These are phyloP conservation scores for Druceiella hillmani DNA, from an alignment of 2,888 invertebrate species.

Conservation along the genomic window DNA sequence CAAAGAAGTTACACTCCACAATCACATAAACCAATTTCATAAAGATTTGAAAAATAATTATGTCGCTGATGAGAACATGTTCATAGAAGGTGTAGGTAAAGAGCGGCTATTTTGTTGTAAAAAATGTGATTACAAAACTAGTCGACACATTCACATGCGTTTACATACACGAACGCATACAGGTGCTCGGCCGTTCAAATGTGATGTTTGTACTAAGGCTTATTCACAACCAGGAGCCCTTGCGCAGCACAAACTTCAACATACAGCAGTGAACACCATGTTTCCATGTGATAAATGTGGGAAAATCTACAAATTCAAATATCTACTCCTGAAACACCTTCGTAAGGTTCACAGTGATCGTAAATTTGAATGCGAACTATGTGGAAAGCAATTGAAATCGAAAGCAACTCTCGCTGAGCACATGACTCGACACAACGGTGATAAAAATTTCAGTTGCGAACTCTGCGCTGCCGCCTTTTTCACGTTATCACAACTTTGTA, in stretches of 20 bases:
- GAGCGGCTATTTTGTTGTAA: not conserved
- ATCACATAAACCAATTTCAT: not conserved
- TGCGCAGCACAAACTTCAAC: not conserved
- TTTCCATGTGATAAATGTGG: not conserved
- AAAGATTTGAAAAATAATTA: not conserved
- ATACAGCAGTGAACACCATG: not conserved
- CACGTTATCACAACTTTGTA: not conserved
- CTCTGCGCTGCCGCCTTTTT: not conserved
- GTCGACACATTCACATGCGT: not conserved
- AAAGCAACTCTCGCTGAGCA: not conserved
- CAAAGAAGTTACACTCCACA: not conserved
- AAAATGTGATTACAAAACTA: not conserved
- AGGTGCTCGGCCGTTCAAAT: not conserved
- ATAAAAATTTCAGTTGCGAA: slow-evolving; percentile 2
- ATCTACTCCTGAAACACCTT: not conserved
- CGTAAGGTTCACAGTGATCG: not conserved
- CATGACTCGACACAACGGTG: slow-evolving; percentile 2
- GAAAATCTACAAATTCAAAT: not conserved
- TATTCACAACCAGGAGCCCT: not conserved
- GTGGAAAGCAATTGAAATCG: not conserved
- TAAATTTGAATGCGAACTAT: not conserved
- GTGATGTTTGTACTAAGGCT: not conserved
- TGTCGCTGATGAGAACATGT: not conserved
- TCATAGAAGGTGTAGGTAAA: not conserved
- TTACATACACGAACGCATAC: not conserved